Conservation (phyloP, 2,113 vertebrate species). For the Myrmecophaga tridactyla region DNA sequence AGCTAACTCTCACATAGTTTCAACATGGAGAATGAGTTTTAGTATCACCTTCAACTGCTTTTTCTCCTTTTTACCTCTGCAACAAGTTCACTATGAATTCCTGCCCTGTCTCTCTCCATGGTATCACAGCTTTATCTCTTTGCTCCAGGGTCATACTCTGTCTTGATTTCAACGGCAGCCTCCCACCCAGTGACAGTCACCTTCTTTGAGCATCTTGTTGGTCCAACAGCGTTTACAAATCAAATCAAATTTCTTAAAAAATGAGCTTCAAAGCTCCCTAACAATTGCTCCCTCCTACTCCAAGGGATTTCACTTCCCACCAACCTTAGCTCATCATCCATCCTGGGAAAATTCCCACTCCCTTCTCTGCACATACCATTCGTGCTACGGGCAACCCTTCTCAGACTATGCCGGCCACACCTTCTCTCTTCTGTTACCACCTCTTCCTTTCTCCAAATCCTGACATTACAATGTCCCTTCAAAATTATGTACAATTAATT, state of each 20-base stretch:
- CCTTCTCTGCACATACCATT: background rate
- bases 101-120: background rate
- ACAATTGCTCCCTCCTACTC: background rate
- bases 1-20: background rate
- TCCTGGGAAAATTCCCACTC: background rate
- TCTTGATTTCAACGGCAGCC: background rate
- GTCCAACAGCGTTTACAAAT: background rate
- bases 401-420: background rate
- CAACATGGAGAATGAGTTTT: background rate
- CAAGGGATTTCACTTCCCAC: slow-evolving; percentile 4
- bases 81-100: background rate
- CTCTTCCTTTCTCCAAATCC: background rate
- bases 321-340: background rate
- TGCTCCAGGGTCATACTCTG: background rate
- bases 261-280: background rate
- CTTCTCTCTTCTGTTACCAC: background rate
- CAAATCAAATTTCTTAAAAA: background rate
- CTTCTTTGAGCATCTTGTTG: background rate
- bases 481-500: background rate
- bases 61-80: background rate
- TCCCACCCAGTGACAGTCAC: background rate
- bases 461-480: background rate
- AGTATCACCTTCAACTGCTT: background rate
- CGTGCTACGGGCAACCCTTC: background rate
- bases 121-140: background rate